Percentiles rank a stretch among this genome's conserved stretches.
Conservation (phyloP, 1,140 invertebrate species). For the Bradysia coprophila region DNA sequence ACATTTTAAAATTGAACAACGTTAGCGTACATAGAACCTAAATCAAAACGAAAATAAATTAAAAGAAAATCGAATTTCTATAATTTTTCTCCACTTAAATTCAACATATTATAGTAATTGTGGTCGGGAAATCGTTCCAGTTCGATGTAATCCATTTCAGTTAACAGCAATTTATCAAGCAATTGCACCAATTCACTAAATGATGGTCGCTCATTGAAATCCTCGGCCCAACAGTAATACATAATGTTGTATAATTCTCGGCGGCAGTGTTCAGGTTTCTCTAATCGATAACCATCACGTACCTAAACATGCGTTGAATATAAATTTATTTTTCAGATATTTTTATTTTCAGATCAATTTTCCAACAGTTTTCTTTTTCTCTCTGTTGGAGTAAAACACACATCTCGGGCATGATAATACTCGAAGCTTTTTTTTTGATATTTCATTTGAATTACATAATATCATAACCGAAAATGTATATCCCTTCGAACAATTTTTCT, state of each 20-base stretch:
- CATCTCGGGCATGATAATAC: too few relatives aligned
- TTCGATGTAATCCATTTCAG: conserved; percentile 85
- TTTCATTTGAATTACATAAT: too few relatives aligned
- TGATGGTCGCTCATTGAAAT: conserved; percentile 52
- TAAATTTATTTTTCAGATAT: background rate
- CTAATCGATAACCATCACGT: conserved; percentile 62
- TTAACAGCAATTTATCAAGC: conserved; percentile 61
- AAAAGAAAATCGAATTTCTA: too few relatives aligned
- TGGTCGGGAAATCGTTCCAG: conserved; percentile 84
- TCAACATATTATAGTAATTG: conserved; percentile 81
- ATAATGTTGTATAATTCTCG: conserved; percentile 83
- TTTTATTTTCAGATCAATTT: background rate
- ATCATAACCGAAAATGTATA: too few relatives aligned
- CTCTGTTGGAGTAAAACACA: background rate
- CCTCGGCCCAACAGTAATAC: conserved; percentile 84
- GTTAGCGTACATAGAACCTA: too few relatives aligned
- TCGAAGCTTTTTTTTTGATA: too few relatives aligned
- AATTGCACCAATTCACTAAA: conserved; percentile 62
- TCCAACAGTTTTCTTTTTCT: background rate
- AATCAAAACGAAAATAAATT: too few relatives aligned
- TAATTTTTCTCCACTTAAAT: conserved; percentile 67
- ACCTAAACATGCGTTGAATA: conserved; percentile 30
- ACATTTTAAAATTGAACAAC: too few relatives aligned
- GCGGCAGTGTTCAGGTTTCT: conserved; percentile 76
- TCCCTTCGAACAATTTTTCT: too few relatives aligned